A percentile compares a stretch with the other conserved stretches of the same genome.
These are phyloP conservation scores for Pempheris klunzingeri DNA, from an alignment of 2,797 vertebrate genomes.

Conservation along the genomic window DNA sequence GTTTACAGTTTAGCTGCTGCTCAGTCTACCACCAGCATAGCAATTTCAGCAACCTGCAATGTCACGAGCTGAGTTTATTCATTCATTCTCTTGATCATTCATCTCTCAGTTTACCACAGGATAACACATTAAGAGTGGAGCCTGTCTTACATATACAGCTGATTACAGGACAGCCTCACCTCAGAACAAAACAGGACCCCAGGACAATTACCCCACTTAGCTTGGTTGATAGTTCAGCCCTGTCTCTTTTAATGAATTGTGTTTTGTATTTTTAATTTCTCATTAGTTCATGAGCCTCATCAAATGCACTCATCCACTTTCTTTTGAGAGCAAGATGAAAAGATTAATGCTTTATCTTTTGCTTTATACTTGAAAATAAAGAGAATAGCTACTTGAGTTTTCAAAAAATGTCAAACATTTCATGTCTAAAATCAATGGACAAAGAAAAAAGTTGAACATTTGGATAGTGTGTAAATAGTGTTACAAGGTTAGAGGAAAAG, in stretches of 20 bases:
- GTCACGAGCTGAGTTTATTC: conserved; percentile 44
- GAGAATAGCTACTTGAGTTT: neutral
- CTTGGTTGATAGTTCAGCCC: no score
- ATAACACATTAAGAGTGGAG: conserved; percentile 15
- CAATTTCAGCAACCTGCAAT: conserved; percentile 62
- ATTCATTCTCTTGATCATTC: conserved; percentile 54
- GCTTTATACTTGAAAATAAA: neutral
- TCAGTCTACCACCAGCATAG: conserved; percentile 65
- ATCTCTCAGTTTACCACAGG: conserved; percentile 29
- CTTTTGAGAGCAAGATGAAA: neutral
- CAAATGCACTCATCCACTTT: no score
- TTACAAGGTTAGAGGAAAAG: neutral
- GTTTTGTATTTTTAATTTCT: no score
- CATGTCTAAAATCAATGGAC: neutral
- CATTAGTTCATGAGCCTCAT: no score
- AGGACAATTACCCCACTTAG: neutral
- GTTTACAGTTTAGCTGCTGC: conserved; percentile 70
- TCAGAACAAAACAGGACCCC: conserved; percentile 12
- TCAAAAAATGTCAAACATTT: neutral
- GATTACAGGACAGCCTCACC: conserved; percentile 32
- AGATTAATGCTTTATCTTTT: neutral
- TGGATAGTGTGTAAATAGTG: no score
- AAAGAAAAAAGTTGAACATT: no score
- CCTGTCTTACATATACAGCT: conserved; percentile 14
- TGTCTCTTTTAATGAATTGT: no score